Percentiles rank a stretch among this genome's conserved stretches.
These are phyloP conservation scores for Holothuria glaberrima DNA, from an alignment of 35 echinoderm and acorn worm genomes.

Conservation along the genomic window DNA sequence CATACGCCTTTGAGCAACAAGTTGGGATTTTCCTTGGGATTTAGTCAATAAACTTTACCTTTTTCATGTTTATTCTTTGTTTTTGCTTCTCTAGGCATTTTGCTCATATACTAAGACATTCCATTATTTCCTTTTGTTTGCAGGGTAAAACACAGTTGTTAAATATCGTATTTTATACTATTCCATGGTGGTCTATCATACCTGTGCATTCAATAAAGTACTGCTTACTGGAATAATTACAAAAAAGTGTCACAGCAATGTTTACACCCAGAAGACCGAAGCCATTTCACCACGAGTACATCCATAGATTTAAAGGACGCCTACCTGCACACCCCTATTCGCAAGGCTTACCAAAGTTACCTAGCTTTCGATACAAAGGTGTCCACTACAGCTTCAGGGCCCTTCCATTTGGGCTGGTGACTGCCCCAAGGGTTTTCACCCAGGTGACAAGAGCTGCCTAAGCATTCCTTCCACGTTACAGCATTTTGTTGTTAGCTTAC, in stretches of 20 bases:
- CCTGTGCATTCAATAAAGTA: too few species aligned
- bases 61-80: too few species aligned
- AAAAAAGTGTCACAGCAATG: constrained; percentile 51
- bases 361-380: background rate
- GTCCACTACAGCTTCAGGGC: constrained; percentile 2
- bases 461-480: background rate
- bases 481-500: constrained; percentile 17
- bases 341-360: background rate
- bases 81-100: too few species aligned
- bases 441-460: background rate
- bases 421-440: constrained; percentile 16
- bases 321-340: constrained; percentile 49
- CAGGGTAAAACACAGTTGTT: too few species aligned
- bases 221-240: too few species aligned
- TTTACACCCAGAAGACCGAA: too few species aligned
- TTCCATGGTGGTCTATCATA: background rate
- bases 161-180: too few species aligned
- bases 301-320: constrained; percentile 62
- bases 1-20: too few species aligned
- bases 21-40: too few species aligned
- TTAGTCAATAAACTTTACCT: too few species aligned
- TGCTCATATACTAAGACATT: too few species aligned
- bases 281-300: constrained; percentile 32
- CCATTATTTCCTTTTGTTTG: too few species aligned
- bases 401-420: constrained; percentile 54